Conservation (phyloP, 2,113 vertebrate species). For the Leucoraja erinaceus region DNA sequence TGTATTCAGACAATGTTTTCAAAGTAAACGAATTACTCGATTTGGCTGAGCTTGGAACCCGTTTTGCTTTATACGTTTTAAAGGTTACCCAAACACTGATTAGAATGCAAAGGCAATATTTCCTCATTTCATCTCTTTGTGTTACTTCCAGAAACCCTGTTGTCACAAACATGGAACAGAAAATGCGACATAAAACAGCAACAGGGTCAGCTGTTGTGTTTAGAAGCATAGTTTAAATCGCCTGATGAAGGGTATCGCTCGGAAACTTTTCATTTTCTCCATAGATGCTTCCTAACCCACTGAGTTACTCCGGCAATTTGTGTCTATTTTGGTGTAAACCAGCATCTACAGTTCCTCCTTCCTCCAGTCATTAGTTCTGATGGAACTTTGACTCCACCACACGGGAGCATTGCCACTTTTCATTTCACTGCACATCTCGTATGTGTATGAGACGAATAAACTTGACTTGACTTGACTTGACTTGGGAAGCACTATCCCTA, state of each 20-base stretch:
- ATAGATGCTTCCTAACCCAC: no score
- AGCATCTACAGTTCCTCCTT: background rate
- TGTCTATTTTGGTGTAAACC: background rate
- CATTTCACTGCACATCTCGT: no score
- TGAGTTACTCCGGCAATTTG: no score
- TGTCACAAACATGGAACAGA: background rate
- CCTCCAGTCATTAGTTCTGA: background rate
- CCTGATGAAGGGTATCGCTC: no score
- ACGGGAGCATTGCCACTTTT: no score
- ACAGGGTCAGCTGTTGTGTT: background rate
- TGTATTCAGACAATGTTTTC: no score
- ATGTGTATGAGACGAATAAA: no score
- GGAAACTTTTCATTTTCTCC: no score
- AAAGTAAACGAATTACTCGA: background rate
- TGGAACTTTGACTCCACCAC: no score
- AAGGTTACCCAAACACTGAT: background rate
- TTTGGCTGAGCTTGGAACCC: background rate
- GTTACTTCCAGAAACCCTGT: background rate
- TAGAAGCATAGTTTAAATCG: background rate
- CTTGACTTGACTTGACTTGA: no score
- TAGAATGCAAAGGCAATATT: background rate
- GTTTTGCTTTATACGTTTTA: background rate
- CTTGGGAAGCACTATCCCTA: no score
- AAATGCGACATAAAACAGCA: background rate
- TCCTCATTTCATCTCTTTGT: background rate